Conservation (phyloP, 2,113 vertebrate genomes). For the Polyodon spathula region DNA sequence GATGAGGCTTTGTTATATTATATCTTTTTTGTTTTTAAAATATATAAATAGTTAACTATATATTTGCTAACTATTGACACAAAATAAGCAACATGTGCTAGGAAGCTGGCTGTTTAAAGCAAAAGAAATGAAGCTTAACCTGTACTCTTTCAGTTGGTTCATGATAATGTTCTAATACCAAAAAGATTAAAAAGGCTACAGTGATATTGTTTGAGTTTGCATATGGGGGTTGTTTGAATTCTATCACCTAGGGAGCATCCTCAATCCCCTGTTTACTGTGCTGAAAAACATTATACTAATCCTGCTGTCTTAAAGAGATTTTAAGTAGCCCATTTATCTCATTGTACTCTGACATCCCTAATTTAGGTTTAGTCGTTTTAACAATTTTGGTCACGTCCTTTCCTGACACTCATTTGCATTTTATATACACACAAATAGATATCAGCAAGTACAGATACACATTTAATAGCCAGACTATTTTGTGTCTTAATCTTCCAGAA, state of each 20-base stretch:
- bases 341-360: not conserved
- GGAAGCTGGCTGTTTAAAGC: too few relatives aligned
- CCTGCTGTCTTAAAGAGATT: not conserved
- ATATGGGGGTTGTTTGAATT: not conserved
- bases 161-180: too few relatives aligned
- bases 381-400: not conserved
- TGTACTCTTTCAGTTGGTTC: too few relatives aligned
- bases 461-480: not conserved
- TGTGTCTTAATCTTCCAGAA: too few relatives aligned
- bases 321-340: conserved; percentile 13
- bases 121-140: too few relatives aligned
- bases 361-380: not conserved
- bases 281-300: conserved; percentile 15
- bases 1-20: too few relatives aligned
- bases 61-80: too few relatives aligned
- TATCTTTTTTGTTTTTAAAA: too few relatives aligned
- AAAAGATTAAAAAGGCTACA: not conserved
- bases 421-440: not conserved
- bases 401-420: not conserved
- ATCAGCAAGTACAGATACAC: not conserved
- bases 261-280: conserved; percentile 11
- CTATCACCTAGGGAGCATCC: not conserved
- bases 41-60: too few relatives aligned
- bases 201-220: not conserved
- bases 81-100: too few relatives aligned